Base-by-base conservation (phyloP, 2,797 vertebrate genomes). In the Lacerta viridis region DNA sequence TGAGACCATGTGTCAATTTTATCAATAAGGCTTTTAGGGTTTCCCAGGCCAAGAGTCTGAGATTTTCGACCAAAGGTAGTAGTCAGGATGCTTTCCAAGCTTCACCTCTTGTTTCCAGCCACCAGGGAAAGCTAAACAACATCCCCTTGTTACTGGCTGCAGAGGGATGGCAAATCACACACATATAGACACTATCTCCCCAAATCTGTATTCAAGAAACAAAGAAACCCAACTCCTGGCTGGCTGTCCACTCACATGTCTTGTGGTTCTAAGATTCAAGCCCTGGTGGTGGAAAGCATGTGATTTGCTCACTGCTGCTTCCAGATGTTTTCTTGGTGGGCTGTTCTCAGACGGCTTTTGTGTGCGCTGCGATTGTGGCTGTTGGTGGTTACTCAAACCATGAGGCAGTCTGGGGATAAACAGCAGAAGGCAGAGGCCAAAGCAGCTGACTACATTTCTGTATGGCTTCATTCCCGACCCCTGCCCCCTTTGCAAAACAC, bases 261-360 rank as follows among this genome's bases (percentile, higher is more conserved):
- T 74, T 84, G 50, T 61, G 71, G 83, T 17, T 75, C 71, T 29
- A 29, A 75, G 71, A 39, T 59, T 27, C 83, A 61, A 72, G 59
- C 18, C 41, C 33, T 6, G 33, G n/a, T 2, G 50, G 71, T 41
- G 33, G 50, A 15, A 72, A 55, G 43, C 83, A 74, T 74, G 68
- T 55, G 46, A 72, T 33, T 36, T 59, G 1, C 2, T 68, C 61
- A 20, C 41, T 10, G 29, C 15, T n/a, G 66, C 13, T 75, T 75
- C 83, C 83, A 75, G 71, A 84, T 66, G 74, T 75, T 27, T 66
- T 76, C 74, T 33, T 66, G 39, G 74, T 85, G 84, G 74, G 55
- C 17, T 66, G 74, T 25, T 46, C 9, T 43, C 1, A 64, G 5
- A 75, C 33, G 78, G 74, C 36, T 43, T 46, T 66, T 77, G 39